Evolutionary conservation across 2,113 vertebrate genomes (phyloP).

Genomic region (Cinclus mexicanus): DNA sequence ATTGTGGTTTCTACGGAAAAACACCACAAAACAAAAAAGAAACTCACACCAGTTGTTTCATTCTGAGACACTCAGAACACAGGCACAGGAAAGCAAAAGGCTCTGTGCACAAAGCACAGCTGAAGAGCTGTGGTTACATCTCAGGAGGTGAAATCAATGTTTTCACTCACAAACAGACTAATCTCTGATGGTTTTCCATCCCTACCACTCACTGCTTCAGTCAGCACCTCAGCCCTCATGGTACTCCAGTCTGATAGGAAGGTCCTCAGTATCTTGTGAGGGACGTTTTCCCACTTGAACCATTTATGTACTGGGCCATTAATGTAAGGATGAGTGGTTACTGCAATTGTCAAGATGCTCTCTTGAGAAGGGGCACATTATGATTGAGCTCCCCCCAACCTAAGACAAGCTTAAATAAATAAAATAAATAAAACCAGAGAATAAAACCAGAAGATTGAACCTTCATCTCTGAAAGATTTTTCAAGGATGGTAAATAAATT

Average conservation of each 20-base stretch:
- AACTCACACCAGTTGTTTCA: neutral
- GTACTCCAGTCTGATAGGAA: neutral
- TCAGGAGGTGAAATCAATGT: neutral
- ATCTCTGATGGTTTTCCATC: neutral
- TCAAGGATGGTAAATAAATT: neutral
- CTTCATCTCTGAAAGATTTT: neutral
- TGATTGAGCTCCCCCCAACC: neutral
- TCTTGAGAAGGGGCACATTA: rapidly evolving
- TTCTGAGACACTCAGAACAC: neutral
- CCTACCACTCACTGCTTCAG: neutral
- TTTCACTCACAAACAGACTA: neutral
- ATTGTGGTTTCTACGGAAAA: neutral
- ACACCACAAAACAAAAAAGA: neutral
- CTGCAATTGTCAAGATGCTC: neutral
- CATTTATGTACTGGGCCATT: neutral
- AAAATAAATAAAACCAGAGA: neutral
- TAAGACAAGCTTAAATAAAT: neutral
- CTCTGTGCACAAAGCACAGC: neutral
- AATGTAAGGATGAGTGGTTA: neutral
- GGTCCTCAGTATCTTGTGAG: neutral
- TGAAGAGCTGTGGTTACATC: neutral
- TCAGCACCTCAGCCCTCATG: neutral
- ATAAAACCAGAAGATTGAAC: neutral
- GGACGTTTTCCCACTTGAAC: neutral
- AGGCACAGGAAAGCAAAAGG: neutral